These are phyloP conservation scores for Sycophaga agraensis DNA, from an alignment of 1,140 invertebrate species.

Conservation along the genomic window DNA sequence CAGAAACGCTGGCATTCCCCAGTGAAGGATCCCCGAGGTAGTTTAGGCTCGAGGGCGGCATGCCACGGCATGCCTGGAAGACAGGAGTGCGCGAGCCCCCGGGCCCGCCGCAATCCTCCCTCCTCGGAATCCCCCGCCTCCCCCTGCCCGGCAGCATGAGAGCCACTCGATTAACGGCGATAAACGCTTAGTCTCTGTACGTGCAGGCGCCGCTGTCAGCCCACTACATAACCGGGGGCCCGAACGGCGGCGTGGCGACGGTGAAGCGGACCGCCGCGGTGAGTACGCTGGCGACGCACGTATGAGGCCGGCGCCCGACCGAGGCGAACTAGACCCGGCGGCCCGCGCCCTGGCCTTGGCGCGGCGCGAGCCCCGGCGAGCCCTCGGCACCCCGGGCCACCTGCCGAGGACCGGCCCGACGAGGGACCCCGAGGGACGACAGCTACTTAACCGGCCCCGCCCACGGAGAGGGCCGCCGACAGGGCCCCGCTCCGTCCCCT, in stretches of 20 bases:
- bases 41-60: no score
- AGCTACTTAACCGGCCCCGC: no score
- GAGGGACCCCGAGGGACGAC: no score
- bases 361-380: conserved; percentile 36
- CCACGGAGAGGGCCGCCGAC: no score
- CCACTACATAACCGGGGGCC: conserved; percentile 58
- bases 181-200: conserved; percentile 20
- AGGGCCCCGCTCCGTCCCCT: no score
- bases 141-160: not conserved
- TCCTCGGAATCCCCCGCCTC: no score
- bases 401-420: conserved; percentile 42
- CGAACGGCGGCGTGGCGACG: conserved; percentile 57
- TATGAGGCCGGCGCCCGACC: conserved; percentile 56
- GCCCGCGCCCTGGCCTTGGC: not conserved
- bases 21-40: no score
- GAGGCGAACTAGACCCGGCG: conserved; percentile 50
- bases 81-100: no score
- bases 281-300: conserved; percentile 64
- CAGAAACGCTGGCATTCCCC: no score
- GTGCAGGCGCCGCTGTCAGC: conserved; percentile 52
- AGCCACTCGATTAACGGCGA: conserved; percentile 9
- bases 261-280: conserved; percentile 54
- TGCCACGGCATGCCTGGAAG: no score
- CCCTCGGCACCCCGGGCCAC: conserved; percentile 41
- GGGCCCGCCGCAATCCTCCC: no score